phyloP scores from a whole-genome alignment of 2,888 invertebrate species.

The Spisula subtruncata region DNA sequence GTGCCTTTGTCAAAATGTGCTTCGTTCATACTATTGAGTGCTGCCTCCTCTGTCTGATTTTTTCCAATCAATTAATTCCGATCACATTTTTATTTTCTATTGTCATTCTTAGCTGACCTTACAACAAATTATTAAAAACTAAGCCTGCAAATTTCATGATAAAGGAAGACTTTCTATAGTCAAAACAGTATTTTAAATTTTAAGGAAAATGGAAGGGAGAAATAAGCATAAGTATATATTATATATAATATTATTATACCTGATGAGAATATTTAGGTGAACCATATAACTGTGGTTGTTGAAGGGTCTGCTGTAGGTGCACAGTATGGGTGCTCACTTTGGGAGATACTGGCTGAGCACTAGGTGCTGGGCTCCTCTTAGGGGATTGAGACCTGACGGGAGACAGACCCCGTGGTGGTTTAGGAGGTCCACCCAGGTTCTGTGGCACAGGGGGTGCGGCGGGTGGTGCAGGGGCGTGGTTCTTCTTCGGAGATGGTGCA shows the following conservation, averaged over 20 bases:
- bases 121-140: no score
- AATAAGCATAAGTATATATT: no score
- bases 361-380: constrained; percentile 55
- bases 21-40: no score
- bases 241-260: constrained; percentile 31
- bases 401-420: constrained; percentile 41
- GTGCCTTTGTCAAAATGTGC: no score
- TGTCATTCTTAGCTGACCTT: no score
- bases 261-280: constrained; percentile 70
- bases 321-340: constrained; percentile 60
- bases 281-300: constrained; percentile 47
- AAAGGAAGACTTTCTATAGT: no score
- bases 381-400: constrained; percentile 60
- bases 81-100: no score
- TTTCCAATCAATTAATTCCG: no score
- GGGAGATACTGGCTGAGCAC: constrained; percentile 59
- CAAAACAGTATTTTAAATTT: no score
- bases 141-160: no score
- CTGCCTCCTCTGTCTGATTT: no score
- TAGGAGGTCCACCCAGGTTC: constrained; percentile 21
- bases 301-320: constrained; percentile 54
- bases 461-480: constrained; percentile 58
- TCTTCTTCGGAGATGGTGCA: constrained; percentile 60
- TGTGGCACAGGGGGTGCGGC: constrained; percentile 54
- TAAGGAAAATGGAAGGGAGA: no score